Conservation (phyloP, 2,797 vertebrate genomes). For the Dendrocincla fuliginosa region DNA sequence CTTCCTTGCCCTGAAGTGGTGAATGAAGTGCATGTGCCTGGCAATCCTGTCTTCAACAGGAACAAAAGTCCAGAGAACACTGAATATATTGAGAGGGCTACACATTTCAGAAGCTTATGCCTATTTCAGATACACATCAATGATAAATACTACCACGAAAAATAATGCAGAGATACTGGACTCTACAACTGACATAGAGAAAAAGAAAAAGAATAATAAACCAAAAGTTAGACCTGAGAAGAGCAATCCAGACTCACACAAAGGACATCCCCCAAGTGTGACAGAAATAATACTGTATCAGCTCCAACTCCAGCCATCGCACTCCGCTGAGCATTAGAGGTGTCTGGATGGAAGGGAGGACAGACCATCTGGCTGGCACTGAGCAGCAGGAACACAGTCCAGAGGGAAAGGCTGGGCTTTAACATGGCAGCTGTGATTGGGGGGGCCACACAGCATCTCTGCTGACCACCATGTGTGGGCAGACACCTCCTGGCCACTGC, state of each 20-base stretch:
- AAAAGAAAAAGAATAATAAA: neutral
- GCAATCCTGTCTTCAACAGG: neutral
- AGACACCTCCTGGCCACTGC: neutral
- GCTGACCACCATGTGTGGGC: neutral
- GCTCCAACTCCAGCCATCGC: neutral
- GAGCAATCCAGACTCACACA: neutral
- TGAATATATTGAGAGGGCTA: neutral
- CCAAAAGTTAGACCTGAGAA: neutral
- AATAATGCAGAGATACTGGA: neutral
- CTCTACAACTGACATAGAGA: neutral
- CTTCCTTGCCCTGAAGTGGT: neutral
- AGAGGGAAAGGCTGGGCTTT: neutral
- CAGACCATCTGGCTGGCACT: neutral
- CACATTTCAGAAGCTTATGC: neutral
- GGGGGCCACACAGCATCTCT: neutral
- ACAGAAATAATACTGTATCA: neutral
- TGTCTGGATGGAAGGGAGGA: neutral
- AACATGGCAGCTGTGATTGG: neutral
- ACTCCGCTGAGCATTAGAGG: neutral
- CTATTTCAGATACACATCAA: fast-evolving
- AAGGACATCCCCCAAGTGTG: neutral
- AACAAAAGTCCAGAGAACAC: neutral
- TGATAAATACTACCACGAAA: neutral
- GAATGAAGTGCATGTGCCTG: fast-evolving
- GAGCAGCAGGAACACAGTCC: neutral